A percentile compares a stretch with the other conserved stretches of the same genome.
Evolutionary conservation across 2,888 invertebrate species (phyloP).

Genomic region (Athrips mouffetella): DNA sequence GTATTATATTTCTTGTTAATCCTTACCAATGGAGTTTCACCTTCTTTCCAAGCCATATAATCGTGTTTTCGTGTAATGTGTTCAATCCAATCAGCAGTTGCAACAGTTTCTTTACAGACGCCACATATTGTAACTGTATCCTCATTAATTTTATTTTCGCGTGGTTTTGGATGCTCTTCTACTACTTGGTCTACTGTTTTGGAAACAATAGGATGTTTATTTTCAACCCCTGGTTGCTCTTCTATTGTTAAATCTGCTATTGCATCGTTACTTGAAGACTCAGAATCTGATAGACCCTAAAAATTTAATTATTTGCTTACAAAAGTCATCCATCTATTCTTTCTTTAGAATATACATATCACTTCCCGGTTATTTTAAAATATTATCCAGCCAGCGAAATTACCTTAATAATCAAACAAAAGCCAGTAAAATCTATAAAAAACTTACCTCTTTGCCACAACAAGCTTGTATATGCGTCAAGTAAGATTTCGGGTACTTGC

Average conservation of each 20-base stretch:
- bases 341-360: no score
- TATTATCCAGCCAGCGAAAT: no score
- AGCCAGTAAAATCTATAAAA: not conserved
- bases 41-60: slow-evolving; percentile 42
- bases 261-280: no score
- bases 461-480: slow-evolving; percentile 35
- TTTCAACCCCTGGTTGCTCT: no score
- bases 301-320: no score
- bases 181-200: not conserved
- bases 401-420: not conserved
- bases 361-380: no score
- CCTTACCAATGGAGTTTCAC: slow-evolving; percentile 69
- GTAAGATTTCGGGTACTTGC: not conserved
- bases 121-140: slow-evolving; percentile 28
- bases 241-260: no score
- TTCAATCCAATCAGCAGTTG: slow-evolving; percentile 28
- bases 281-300: no score
- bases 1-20: not conserved
- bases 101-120: slow-evolving; percentile 29
- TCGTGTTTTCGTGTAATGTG: slow-evolving; percentile 37
- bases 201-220: no score
- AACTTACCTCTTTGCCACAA: slow-evolving; percentile 26
- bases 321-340: no score
- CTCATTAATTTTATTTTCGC: slow-evolving; percentile 12
- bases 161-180: not conserved